Evolutionary conservation across 2,113 vertebrate genomes (phyloP).

Genomic region (Apus apus): DNA sequence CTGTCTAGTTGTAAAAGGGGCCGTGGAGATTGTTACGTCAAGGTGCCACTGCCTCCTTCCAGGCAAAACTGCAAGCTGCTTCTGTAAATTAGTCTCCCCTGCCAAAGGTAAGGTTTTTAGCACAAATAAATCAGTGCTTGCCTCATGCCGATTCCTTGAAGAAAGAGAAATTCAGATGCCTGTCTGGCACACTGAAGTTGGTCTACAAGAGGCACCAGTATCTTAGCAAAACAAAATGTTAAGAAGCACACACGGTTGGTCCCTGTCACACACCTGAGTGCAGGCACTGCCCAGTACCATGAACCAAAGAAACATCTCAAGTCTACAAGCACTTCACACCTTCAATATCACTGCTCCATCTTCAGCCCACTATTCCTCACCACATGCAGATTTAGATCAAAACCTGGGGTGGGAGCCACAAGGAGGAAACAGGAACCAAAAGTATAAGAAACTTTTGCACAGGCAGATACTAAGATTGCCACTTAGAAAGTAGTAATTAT

Average conservation of each 20-base stretch:
- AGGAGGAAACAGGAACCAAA: not conserved
- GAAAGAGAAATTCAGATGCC: not conserved
- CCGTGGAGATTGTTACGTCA: not conserved
- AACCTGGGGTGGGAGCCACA: not conserved
- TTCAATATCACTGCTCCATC: fast-evolving
- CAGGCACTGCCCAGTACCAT: fast-evolving
- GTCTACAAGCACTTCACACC: not conserved
- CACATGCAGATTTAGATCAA: fast-evolving
- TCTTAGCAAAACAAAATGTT: not conserved
- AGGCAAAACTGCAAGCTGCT: not conserved
- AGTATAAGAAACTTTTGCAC: not conserved
- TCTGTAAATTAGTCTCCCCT: not conserved
- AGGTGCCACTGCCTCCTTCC: not conserved
- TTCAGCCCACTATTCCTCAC: not conserved
- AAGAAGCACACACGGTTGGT: fast-evolving
- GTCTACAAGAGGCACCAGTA: not conserved
- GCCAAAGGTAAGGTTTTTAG: not conserved
- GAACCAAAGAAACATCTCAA: fast-evolving
- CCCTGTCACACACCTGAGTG: fast-evolving
- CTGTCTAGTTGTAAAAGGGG: slow-evolving; percentile 47
- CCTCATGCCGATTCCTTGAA: not conserved
- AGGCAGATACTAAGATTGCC: not conserved
- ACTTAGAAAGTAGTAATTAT: not conserved
- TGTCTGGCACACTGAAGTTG: not conserved
- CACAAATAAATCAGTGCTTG: not conserved